phyloP scores from a whole-genome alignment of 1,140 invertebrate genomes.

The Muscidifurax raptorellus region DNA sequence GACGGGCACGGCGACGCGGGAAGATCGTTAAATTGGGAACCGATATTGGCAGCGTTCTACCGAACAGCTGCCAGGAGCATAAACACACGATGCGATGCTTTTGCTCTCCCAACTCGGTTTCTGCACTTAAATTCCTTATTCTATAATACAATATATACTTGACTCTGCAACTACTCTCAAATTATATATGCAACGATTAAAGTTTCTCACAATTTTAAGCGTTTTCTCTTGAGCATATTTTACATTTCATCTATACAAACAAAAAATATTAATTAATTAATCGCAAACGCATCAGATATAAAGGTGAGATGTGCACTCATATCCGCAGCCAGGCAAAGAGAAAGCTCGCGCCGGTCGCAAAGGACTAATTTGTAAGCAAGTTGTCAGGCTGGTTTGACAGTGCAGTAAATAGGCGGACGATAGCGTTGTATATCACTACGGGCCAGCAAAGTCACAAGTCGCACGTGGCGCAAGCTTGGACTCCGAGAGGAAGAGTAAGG shows the following conservation, averaged over 20 bases:
- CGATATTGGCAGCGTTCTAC: conserved; percentile 72
- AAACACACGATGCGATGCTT: conserved; percentile 69
- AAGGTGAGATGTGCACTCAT: not conserved
- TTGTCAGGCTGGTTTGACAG: conserved; percentile 75
- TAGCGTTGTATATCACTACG: conserved; percentile 73
- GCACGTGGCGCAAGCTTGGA: conserved; percentile 50
- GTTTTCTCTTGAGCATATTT: no score
- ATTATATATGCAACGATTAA: no score
- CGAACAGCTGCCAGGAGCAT: conserved; percentile 73
- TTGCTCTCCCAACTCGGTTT: conserved; percentile 10
- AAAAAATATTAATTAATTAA: no score
- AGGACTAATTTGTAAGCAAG: conserved; percentile 76
- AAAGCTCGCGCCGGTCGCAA: conserved; percentile 59
- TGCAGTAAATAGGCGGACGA: conserved; percentile 74
- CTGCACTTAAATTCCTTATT: not conserved
- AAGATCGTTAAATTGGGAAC: conserved; percentile 72
- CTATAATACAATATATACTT: no score
- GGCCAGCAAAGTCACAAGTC: conserved; percentile 60
- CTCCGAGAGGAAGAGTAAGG: not conserved
- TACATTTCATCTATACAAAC: no score
- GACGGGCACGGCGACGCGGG: conserved; percentile 55
- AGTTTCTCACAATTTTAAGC: no score
- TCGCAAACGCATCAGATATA: no score
- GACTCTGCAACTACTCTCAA: no score
- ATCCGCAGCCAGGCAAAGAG: not conserved